These are phyloP conservation scores for Poeciliopsis infans DNA, from an alignment of 2,797 vertebrate species.

Conservation along the genomic window DNA sequence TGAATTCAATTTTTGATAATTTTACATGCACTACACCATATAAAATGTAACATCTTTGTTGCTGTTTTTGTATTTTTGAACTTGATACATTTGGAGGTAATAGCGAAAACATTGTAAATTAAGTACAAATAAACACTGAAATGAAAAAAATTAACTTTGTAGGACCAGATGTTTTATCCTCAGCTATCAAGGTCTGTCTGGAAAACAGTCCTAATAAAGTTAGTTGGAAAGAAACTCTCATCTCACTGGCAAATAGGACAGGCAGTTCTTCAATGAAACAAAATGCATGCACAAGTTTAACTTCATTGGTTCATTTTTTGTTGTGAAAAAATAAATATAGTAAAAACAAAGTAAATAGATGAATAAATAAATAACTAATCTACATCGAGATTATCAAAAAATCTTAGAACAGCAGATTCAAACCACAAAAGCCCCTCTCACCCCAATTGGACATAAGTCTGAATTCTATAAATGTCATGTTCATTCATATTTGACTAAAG, in stretches of 20 bases:
- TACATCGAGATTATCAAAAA: neutral
- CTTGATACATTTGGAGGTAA: neutral
- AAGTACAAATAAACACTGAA: neutral
- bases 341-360: neutral
- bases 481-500: conserved; percentile 73
- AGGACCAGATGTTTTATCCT: neutral
- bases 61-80: neutral
- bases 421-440: conserved; percentile 7
- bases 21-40: neutral
- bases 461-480: conserved; percentile 48
- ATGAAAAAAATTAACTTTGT: neutral
- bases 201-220: neutral
- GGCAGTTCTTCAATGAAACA: neutral
- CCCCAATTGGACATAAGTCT: conserved; percentile 9
- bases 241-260: neutral
- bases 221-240: neutral
- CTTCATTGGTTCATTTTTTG: neutral
- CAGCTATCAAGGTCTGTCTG: neutral
- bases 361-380: neutral
- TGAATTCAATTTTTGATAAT: neutral
- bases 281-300: neutral
- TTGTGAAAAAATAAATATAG: neutral
- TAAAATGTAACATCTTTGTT: neutral
- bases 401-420: neutral
- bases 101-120: neutral